Percentiles rank a stretch among this genome's conserved stretches.
phyloP scores from a whole-genome alignment of 2,797 vertebrate species.

The Alca torda region DNA sequence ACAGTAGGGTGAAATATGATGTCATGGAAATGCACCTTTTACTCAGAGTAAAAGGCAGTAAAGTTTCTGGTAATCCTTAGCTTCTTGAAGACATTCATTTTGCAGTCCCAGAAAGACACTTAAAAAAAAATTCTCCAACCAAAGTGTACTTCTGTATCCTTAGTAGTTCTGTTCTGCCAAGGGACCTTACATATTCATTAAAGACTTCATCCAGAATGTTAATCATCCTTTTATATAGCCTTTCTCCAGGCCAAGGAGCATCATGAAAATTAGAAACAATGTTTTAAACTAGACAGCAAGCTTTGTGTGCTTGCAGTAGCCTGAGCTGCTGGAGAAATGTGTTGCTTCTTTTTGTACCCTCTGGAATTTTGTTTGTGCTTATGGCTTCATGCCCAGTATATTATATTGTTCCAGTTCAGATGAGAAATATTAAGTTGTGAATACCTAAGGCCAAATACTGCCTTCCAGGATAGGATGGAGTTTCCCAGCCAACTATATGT shows the following conservation, averaged over 20 bases:
- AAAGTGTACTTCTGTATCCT: neutral
- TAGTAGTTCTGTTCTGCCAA: neutral
- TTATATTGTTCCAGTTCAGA: neutral
- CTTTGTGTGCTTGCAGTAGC: neutral
- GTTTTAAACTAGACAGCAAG: constrained; percentile 10
- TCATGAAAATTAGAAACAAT: constrained; percentile 10
- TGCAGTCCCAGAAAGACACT: neutral
- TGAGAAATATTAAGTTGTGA: neutral
- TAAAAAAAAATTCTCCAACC: neutral
- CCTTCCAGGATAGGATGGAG: neutral
- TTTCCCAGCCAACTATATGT: neutral
- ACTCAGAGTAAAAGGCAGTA: neutral
- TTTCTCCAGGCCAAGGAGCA: neutral
- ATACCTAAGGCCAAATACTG: neutral
- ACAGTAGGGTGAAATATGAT: neutral
- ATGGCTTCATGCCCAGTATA: neutral
- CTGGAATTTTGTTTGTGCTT: neutral
- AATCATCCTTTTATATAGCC: neutral
- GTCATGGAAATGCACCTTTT: neutral
- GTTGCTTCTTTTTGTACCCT: neutral
- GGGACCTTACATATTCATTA: neutral
- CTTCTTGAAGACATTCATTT: neutral
- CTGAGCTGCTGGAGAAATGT: neutral
- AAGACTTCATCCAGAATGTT: neutral
- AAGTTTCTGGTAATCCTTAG: neutral